Percentiles rank a stretch among this genome's conserved stretches.
phyloP scores from a whole-genome alignment of 2,797 vertebrate genomes.

The Anguilla pacifica region DNA sequence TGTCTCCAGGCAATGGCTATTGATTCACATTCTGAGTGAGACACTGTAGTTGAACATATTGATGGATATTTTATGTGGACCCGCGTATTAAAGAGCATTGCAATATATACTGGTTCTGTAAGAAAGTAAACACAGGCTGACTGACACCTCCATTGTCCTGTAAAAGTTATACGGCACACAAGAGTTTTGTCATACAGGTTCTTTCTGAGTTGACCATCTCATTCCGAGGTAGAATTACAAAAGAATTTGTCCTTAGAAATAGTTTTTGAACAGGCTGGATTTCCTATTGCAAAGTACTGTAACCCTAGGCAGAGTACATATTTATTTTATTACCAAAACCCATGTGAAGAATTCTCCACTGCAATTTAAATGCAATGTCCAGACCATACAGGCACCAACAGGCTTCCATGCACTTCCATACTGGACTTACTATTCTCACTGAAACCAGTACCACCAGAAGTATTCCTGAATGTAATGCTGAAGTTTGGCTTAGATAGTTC shows the following conservation, averaged over 20 bases:
- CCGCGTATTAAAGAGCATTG: constrained; percentile 41
- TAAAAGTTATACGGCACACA: not conserved
- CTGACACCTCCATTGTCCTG: not conserved
- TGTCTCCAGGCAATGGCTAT: constrained; percentile 65
- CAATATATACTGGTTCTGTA: constrained; percentile 33
- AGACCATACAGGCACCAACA: not conserved
- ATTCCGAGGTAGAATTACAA: not conserved
- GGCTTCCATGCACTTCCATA: not conserved
- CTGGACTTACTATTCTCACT: not conserved
- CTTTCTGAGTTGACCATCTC: not conserved
- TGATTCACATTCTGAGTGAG: constrained; percentile 69
- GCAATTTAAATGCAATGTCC: not conserved
- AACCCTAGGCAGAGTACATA: not conserved
- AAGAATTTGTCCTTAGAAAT: not conserved
- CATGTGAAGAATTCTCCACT: not conserved
- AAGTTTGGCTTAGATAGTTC: not conserved
- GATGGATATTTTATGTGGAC: constrained; percentile 54
- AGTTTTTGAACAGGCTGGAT: not conserved
- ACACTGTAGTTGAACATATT: constrained; percentile 54
- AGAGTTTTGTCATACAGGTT: not conserved
- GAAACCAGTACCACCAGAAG: not conserved
- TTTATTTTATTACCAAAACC: not conserved
- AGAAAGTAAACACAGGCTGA: not conserved
- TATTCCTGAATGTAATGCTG: not conserved
- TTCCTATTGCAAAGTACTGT: not conserved